These are phyloP conservation scores for Gastrophysa polygoni DNA, from an alignment of 2,888 invertebrate species.

Conservation along the genomic window DNA sequence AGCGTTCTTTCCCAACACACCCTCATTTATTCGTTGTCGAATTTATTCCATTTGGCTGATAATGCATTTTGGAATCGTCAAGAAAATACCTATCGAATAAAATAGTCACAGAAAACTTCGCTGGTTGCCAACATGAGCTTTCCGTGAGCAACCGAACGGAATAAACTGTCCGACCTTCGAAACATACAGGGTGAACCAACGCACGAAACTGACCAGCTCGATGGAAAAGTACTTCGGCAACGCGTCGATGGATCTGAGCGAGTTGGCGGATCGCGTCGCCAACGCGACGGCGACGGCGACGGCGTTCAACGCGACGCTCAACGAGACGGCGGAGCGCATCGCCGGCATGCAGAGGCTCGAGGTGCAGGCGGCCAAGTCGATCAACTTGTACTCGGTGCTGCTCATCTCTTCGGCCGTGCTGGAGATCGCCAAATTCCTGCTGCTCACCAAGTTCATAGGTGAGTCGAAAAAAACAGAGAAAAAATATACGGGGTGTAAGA, in stretches of 20 bases:
- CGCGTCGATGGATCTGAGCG: neutral
- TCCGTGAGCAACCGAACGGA: too few species aligned
- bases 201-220: neutral
- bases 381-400: constrained; percentile 44
- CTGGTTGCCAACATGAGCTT: too few species aligned
- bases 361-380: constrained; percentile 25
- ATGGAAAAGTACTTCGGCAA: constrained; percentile 19
- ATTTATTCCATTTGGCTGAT: too few species aligned
- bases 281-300: neutral
- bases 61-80: too few species aligned
- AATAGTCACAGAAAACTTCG: too few species aligned
- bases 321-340: constrained; percentile 13
- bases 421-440: constrained; percentile 39
- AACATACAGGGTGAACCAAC: constrained; percentile 24
- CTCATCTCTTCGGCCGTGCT: constrained; percentile 41
- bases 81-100: too few species aligned
- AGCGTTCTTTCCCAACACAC: too few species aligned
- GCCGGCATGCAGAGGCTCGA: constrained; percentile 19
- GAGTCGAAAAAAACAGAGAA: neutral
- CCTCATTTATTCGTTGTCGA: too few species aligned
- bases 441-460: neutral
- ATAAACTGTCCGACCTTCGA: too few species aligned
- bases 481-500: too few species aligned
- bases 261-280: neutral
- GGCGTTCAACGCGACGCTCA: constrained; percentile 1